A percentile compares a stretch with the other conserved stretches of the same genome.
Evolutionary conservation across 2,797 vertebrate species (phyloP).

Genomic region (Pterois miles): DNA sequence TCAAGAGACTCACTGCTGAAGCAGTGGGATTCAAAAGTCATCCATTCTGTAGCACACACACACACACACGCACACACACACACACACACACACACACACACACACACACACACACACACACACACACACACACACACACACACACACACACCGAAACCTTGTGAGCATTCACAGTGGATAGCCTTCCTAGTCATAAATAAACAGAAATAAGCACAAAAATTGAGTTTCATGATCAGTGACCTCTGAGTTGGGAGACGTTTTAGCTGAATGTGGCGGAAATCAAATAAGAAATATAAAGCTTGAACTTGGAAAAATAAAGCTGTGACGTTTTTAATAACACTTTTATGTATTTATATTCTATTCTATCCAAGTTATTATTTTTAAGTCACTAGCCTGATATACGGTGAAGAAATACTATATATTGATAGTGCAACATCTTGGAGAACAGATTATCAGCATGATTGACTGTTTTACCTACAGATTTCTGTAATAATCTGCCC

Average conservation of each 20-base stretch:
- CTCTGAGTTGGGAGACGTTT: neutral
- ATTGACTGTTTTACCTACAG: neutral
- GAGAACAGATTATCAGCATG: neutral
- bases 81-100: slow-evolving; percentile 17
- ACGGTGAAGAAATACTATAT: neutral
- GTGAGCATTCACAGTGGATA: slow-evolving; percentile 15
- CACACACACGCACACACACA: slow-evolving; percentile 1
- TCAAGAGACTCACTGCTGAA: slow-evolving; percentile 69
- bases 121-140: neutral
- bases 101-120: neutral
- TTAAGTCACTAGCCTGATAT: neutral
- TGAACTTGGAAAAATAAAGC: neutral
- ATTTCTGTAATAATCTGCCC: neutral
- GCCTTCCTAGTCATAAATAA: slow-evolving; percentile 9
- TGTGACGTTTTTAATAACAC: neutral
- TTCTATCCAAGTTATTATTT: neutral
- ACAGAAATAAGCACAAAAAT: slow-evolving; percentile 42
- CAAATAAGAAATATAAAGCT: neutral
- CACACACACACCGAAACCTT: slow-evolving; percentile 5
- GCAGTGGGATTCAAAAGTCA: slow-evolving; percentile 74
- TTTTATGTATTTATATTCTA: neutral
- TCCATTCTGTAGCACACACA: slow-evolving; percentile 67
- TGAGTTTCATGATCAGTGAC: slow-evolving; percentile 6
- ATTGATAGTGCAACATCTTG: neutral
- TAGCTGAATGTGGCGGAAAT: neutral